Conservation (phyloP, 2,113 vertebrate species). For the Mirza zaza region DNA sequence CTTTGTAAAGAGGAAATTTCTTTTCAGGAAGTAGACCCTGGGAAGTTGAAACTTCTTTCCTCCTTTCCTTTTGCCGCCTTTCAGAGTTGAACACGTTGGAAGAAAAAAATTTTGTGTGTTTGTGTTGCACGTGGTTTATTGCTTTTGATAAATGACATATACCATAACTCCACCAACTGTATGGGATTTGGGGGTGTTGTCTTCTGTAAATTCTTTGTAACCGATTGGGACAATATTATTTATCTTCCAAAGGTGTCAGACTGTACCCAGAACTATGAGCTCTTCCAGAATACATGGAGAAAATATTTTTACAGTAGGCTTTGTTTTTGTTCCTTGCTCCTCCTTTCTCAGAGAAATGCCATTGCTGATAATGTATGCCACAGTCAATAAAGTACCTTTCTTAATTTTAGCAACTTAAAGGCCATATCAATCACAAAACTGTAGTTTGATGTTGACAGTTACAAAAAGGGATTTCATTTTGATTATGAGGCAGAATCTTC, state of each 20-base stretch:
- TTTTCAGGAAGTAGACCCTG: not conserved
- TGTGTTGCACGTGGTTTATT: not conserved
- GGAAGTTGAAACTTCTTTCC: not conserved
- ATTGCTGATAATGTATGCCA: not conserved
- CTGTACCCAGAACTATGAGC: not conserved
- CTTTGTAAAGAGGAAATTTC: constrained; percentile 46
- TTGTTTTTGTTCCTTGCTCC: not conserved
- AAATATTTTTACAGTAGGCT: not conserved
- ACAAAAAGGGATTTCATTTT: constrained; percentile 17
- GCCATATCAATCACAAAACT: not conserved
- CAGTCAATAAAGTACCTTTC: not conserved
- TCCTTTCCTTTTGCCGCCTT: not conserved
- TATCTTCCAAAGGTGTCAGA: not conserved
- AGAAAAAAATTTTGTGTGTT: not conserved
- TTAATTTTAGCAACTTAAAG: constrained; percentile 31
- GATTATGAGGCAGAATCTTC: not conserved
- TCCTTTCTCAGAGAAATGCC: not conserved
- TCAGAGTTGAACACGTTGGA: not conserved
- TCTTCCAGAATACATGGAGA: not conserved
- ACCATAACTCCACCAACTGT: not conserved
- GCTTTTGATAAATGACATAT: constrained; percentile 26
- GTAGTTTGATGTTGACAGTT: not conserved
- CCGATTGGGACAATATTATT: not conserved
- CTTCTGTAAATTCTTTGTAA: constrained; percentile 10
- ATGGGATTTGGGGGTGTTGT: not conserved